Conservation (phyloP, 2,888 invertebrate species). For the Dryobotodes eremita region DNA sequence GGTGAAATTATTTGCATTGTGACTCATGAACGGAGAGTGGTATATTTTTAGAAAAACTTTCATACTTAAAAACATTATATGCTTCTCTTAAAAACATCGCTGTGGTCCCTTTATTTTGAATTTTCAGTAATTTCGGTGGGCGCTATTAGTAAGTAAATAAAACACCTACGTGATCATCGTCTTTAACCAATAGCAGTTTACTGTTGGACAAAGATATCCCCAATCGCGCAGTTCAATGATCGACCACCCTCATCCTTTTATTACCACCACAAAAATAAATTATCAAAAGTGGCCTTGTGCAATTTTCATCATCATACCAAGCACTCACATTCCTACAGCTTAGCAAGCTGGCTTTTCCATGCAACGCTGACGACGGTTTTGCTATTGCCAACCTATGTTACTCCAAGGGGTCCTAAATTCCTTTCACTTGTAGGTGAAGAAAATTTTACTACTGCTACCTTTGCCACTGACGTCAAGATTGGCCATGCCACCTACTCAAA, state of each 20-base stretch:
- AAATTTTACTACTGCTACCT: no score
- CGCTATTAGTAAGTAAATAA: background rate
- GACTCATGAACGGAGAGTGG: constrained; percentile 28
- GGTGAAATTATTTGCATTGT: constrained; percentile 50
- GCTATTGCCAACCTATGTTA: background rate
- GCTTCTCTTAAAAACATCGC: background rate
- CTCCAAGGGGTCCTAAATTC: background rate
- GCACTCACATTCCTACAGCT: background rate
- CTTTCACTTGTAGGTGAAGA: background rate
- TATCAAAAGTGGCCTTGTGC: no score
- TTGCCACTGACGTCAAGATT: no score
- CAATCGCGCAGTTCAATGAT: background rate
- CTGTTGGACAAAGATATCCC: background rate
- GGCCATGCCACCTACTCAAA: no score
- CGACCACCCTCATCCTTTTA: background rate
- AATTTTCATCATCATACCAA: background rate
- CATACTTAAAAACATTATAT: background rate
- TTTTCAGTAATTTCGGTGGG: background rate
- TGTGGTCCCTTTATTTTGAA: background rate
- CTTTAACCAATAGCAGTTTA: background rate
- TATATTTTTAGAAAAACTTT: background rate
- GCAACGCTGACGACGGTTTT: background rate
- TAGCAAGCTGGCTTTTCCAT: background rate
- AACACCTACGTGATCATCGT: background rate
- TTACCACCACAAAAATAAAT: background rate